A percentile compares a stretch with the other conserved stretches of the same genome.
These are phyloP conservation scores for Thysanoteuthis rhombus DNA, from an alignment of 2,888 invertebrate genomes.

Conservation along the genomic window DNA sequence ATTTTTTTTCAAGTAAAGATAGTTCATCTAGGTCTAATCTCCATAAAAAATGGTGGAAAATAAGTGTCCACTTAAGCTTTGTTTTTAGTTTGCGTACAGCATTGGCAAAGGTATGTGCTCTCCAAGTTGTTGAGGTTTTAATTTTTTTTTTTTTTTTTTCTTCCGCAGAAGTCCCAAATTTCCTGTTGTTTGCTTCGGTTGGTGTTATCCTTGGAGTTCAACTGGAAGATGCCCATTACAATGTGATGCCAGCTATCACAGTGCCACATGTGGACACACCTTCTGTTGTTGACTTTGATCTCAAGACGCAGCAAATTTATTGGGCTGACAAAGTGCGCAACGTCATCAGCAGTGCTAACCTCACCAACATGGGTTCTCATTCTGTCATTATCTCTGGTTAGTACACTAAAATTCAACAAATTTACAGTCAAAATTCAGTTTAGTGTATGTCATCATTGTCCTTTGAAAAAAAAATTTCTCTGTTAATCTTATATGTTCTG, in stretches of 20 bases:
- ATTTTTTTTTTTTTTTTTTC: slow-evolving; percentile 16
- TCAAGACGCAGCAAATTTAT: slow-evolving; percentile 76
- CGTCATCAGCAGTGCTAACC: slow-evolving; percentile 77
- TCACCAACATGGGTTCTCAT: slow-evolving; percentile 77
- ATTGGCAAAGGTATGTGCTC: too few species aligned
- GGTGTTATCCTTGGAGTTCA: slow-evolving; percentile 81
- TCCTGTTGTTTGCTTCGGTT: slow-evolving; percentile 78
- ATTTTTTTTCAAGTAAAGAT: too few species aligned
- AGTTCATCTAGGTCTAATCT: too few species aligned
- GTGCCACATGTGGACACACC: slow-evolving; percentile 78
- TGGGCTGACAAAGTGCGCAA: slow-evolving; percentile 79
- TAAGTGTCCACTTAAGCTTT: too few species aligned
- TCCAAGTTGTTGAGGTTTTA: too few species aligned
- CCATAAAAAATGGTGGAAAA: too few species aligned
- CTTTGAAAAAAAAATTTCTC: too few species aligned
- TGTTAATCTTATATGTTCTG: too few species aligned
- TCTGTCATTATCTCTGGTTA: slow-evolving; percentile 80
- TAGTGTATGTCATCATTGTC: neutral
- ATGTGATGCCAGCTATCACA: slow-evolving; percentile 84
- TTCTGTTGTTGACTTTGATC: slow-evolving; percentile 77
- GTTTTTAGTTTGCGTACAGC: too few species aligned
- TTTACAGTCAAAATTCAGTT: neutral
- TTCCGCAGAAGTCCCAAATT: slow-evolving; percentile 78
- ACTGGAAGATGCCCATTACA: slow-evolving; percentile 78
- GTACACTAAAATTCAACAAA: neutral